These are phyloP conservation scores for Pangasius larnaudii DNA, from an alignment of 2,797 vertebrate genomes.

Conservation along the genomic window DNA sequence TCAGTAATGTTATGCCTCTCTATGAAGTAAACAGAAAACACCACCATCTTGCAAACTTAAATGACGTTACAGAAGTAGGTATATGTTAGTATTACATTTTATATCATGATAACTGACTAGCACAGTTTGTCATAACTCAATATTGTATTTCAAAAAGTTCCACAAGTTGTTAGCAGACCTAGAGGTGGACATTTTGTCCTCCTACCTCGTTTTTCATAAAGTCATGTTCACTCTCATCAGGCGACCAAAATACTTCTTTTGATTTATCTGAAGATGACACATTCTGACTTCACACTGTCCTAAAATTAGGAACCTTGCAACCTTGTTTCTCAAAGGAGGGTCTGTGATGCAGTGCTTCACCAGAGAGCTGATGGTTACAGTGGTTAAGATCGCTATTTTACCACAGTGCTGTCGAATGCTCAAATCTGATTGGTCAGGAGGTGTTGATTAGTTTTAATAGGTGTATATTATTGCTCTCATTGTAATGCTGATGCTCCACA, in stretches of 20 bases:
- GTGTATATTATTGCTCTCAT: background rate
- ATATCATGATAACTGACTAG: background rate
- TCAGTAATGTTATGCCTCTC: background rate
- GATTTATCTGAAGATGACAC: background rate
- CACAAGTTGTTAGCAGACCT: background rate
- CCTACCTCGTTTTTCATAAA: background rate
- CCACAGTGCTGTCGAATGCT: background rate
- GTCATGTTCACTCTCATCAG: background rate
- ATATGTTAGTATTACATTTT: background rate
- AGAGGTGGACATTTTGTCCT: background rate
- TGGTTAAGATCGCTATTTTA: background rate
- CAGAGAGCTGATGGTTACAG: too few relatives aligned
- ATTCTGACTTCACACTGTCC: background rate
- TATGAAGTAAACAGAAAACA: background rate
- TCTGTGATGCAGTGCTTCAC: background rate
- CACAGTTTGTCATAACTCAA: background rate
- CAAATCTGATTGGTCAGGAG: background rate
- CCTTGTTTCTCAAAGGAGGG: background rate
- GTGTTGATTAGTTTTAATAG: background rate
- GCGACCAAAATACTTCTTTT: background rate
- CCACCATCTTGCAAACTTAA: background rate
- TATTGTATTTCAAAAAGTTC: background rate
- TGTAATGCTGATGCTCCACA: background rate
- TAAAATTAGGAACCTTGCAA: background rate
- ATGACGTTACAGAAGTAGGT: background rate